A percentile compares a stretch with the other conserved stretches of the same genome.
Evolutionary conservation across 23 tunicate species (phyloP).

Genomic region (Pegea sp.): DNA sequence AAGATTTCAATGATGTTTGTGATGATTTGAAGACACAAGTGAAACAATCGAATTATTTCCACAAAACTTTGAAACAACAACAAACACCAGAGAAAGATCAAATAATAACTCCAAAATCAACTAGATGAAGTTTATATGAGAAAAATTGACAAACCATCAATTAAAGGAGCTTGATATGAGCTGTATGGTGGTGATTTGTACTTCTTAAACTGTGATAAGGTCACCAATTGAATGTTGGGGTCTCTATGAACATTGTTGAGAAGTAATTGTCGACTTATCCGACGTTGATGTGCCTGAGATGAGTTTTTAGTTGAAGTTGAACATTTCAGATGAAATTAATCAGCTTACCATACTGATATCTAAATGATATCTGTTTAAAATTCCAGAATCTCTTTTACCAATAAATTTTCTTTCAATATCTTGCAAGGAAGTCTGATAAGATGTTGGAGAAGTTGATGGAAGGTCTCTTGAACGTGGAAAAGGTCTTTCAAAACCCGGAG

Average conservation of each 20-base stretch:
- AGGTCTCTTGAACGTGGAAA: too few relatives aligned
- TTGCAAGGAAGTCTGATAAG: conserved; percentile 1
- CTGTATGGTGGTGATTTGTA: conserved; percentile 29
- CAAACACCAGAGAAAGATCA: neutral
- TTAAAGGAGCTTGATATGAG: conserved; percentile 1
- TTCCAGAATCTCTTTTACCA: conserved; percentile 4
- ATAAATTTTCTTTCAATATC: conserved; percentile 7
- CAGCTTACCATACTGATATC: conserved; percentile 34
- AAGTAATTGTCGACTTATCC: conserved; percentile 40
- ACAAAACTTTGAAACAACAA: neutral
- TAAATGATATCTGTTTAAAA: conserved; percentile 29
- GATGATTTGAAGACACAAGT: too few relatives aligned
- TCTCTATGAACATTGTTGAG: conserved; percentile 21
- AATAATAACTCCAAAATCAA: neutral
- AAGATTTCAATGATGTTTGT: too few relatives aligned
- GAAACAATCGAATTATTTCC: too few relatives aligned
- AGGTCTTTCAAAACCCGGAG: too few relatives aligned
- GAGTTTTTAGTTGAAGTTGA: neutral
- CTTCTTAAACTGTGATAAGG: conserved; percentile 54
- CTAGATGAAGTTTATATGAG: neutral
- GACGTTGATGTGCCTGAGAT: conserved; percentile 37
- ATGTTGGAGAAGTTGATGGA: neutral
- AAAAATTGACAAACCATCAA: conserved; percentile 25
- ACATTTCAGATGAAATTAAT: neutral
- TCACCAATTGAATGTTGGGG: conserved; percentile 23